Evolutionary conservation across 1,140 invertebrate genomes (phyloP), one percentile per base, ranked within the genome.

Genomic region (Nasonia longicornis): DNA sequence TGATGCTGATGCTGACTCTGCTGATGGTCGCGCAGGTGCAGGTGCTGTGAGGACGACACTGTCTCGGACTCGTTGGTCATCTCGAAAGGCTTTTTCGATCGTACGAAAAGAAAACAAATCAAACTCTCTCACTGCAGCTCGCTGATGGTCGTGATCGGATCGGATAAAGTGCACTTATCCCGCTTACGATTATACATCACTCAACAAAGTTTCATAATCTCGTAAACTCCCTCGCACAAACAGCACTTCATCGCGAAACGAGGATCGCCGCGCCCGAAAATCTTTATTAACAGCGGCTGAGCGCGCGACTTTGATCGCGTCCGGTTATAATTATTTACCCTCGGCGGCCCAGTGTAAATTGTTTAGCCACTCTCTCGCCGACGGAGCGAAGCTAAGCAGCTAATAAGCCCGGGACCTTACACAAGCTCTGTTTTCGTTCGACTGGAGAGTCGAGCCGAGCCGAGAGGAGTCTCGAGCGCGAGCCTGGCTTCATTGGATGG

Each of bases 1-100:
- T 70, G 45, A 3, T 63, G 67, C 14, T 48, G 22, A 22, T 35
- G 45, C 22, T 67, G 64, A 11, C 7, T 11, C 2, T 71, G 52
- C 22, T 73, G 45, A 16, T 64, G 78, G 7, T 73, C 48, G 35
- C 29, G 71, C 3, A 26, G 29, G 20, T 76, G 79, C n/a, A 70
- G 42, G 26, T 81, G 79, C 31, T 76, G 80, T 7, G 80, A 42
- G 0, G 80, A 76, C 4, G 42, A 29, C 73, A 71, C 72, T 12
- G 66, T 20, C 45, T 70, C 66, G 12, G 73, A 70, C n/a, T 77
- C 73, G 48, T 81, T 81, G 1, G 80, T 81, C 80, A 81, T 81
- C 1, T 48, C 10, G 2, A 26, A 14, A 14, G 10, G 22, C 16
- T 66, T 66, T 26, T 26, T 16, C 20, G 16, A 6, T 35, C 31